Conservation (phyloP, 2,113 vertebrate genomes). For the Prinia subflava region DNA sequence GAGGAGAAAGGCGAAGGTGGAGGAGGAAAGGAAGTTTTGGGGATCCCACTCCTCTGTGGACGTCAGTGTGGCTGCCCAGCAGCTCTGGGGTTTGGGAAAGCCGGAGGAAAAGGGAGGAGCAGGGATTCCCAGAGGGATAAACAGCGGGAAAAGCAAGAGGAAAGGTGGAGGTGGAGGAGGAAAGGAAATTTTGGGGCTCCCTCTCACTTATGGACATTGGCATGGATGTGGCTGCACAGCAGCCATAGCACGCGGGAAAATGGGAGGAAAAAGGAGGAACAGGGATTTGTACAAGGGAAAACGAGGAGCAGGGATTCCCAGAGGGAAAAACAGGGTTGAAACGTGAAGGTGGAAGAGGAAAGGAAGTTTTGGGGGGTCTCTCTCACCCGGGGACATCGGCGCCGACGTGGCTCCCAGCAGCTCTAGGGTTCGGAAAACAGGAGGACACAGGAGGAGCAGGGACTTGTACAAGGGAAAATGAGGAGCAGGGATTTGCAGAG, state of each 20-base stretch:
- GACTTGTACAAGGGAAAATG: not conserved
- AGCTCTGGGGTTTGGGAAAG: not conserved
- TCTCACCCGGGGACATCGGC: slow-evolving; percentile 53
- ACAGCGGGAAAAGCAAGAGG: not conserved
- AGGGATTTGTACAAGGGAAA: not conserved
- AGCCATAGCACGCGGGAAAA: not conserved
- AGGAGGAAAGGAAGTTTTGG: not conserved
- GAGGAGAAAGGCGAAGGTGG: no score
- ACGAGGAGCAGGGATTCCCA: not conserved
- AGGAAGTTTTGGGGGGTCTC: not conserved
- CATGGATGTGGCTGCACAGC: not conserved
- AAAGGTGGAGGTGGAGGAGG: not conserved
- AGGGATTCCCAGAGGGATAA: not conserved
- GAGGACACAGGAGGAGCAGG: not conserved
- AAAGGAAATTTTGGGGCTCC: not conserved
- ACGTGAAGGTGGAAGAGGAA: not conserved
- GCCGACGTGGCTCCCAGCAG: slow-evolving; percentile 39
- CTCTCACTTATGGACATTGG: not conserved
- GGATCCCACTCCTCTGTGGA: not conserved
- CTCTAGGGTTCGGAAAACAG: not conserved
- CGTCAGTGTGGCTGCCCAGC: fast-evolving
- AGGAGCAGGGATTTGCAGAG: no score
- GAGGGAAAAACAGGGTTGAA: not conserved
- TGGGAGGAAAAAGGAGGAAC: not conserved
- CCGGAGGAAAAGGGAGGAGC: not conserved